Evolutionary conservation across 2,113 vertebrate genomes (phyloP), one percentile per base, ranked within the genome.

Genomic region (Pseudorasbora parva): DNA sequence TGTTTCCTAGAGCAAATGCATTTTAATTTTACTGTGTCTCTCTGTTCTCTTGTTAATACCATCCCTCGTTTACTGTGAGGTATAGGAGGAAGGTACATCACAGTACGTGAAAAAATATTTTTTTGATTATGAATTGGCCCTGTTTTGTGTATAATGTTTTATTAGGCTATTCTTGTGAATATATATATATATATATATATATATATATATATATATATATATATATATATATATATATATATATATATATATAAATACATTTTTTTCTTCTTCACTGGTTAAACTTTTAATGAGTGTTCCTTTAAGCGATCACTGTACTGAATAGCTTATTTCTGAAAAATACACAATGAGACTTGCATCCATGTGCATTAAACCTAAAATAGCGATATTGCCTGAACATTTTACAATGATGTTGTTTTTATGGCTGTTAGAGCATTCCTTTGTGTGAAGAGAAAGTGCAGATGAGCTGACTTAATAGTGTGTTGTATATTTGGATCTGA

Each of bases 381-480:
- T 51, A 51, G 72, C 72, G 25, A 10, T 51, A 25, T 19, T 74
- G 23, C 15, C 45, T 74, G 15, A 49, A 74, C 30, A 74, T 51
- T 0, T 51, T 10, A 74, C 72, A 51, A 5, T 74, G 45, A 19
- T 23, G 14, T 51, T 74, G 17, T 74, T 51, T 71, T 47, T 47
- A 23, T 51, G 72, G 14, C 45, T 27, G 4, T 23, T 74, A 30
- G 23, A 27, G 15, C 23, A 74, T 4, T 49, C 14, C 14, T 49
- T 47, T 49, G 71, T 25, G 21, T 5, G 47, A 19, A 19, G 14
- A 27, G 72, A 69, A 68, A 68, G 33, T 37, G 64, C 64, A 69
- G 64, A 19, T 69, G 64, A 69, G 66, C 66, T 69, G 66, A 74
- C 25, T 74, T 25, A 51, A 9, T 30, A 51, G 23, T 21, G n/a